These are phyloP conservation scores for Drosophila ercepeae DNA, from an alignment of 1,140 invertebrate genomes.

Conservation along the genomic window DNA sequence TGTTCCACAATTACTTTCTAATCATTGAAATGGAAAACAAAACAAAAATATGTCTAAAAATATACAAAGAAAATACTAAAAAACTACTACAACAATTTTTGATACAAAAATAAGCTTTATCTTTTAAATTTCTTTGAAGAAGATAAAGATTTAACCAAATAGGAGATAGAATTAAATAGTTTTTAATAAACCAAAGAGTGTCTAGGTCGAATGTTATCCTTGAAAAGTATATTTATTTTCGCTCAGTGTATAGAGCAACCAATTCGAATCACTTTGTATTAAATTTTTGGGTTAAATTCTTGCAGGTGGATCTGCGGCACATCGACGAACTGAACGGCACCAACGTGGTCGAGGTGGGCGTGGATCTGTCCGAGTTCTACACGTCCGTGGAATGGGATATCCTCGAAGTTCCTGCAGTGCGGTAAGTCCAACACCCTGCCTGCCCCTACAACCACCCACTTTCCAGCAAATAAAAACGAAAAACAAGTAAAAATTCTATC, in stretches of 20 bases:
- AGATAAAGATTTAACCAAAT: too few species aligned
- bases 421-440: constrained; percentile 85
- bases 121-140: too few species aligned
- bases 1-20: constrained; percentile 17
- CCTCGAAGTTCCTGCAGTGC: constrained; percentile 95
- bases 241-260: background rate
- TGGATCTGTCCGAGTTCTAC: constrained; percentile 97
- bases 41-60: too few species aligned
- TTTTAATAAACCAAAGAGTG: too few species aligned
- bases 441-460: background rate
- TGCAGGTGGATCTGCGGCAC: constrained; percentile 94
- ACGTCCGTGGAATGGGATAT: constrained; percentile 99
- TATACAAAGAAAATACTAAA: background rate
- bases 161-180: too few species aligned
- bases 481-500: background rate
- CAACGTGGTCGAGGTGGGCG: constrained; percentile 93
- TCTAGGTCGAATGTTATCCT: too few species aligned
- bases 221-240: too few species aligned
- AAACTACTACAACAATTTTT: too few species aligned
- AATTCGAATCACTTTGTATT: constrained; percentile 6
- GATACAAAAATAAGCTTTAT: too few species aligned
- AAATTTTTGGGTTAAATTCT: background rate
- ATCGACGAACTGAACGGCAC: constrained; percentile 93
- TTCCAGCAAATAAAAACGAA: background rate
- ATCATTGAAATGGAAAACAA: background rate